phyloP scores from a whole-genome alignment of 2,113 vertebrate genomes.

The Cranoglanis bouderius region DNA sequence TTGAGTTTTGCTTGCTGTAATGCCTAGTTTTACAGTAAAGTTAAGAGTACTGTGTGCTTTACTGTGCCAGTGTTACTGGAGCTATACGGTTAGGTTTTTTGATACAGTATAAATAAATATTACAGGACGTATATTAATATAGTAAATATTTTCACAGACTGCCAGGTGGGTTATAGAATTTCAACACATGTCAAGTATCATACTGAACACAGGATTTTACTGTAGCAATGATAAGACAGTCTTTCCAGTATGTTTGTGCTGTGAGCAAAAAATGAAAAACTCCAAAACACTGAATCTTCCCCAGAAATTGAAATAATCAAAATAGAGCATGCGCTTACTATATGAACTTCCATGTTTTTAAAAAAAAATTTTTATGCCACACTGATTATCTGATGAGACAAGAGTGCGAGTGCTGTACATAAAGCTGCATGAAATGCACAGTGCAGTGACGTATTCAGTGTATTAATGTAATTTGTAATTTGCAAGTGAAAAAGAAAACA shows the following conservation, averaged over 20 bases:
- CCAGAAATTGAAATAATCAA: background rate
- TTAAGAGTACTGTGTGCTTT: background rate
- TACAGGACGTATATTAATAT: background rate
- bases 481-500: background rate
- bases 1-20: background rate
- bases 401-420: background rate
- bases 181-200: background rate
- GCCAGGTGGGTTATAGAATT: background rate
- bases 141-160: background rate
- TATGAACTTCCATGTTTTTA: background rate
- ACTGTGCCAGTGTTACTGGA: background rate
- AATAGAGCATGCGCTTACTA: background rate
- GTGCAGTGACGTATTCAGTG: background rate
- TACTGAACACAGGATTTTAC: background rate
- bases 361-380: background rate
- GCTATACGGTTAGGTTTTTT: background rate
- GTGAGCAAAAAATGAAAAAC: background rate
- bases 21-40: background rate
- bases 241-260: background rate
- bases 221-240: background rate
- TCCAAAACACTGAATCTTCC: background rate
- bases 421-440: background rate
- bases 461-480: background rate
- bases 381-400: background rate
- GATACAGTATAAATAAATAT: background rate